Percentiles rank a stretch among this genome's conserved stretches.
Conservation (phyloP, 2,888 invertebrate species). For the Chironomus riparius region DNA sequence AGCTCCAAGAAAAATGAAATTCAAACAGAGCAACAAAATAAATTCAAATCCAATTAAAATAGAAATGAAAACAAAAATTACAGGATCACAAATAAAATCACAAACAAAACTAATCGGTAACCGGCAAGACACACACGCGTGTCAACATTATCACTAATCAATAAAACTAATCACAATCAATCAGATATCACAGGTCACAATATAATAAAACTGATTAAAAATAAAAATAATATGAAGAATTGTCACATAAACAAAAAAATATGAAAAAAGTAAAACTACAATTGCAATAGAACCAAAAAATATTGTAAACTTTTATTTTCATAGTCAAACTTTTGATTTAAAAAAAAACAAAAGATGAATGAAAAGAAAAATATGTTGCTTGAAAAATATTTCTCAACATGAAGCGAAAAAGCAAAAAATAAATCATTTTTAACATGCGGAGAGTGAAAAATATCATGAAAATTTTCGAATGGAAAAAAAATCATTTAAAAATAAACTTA, state of each 20-base stretch:
- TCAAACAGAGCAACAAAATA: neutral
- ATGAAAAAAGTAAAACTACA: neutral
- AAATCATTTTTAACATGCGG: neutral
- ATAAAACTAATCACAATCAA: neutral
- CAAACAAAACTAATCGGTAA: neutral
- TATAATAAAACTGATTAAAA: neutral
- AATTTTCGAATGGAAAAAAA: neutral
- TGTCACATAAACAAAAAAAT: neutral
- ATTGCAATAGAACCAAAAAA: constrained; percentile 5
- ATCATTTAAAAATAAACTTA: too few species aligned
- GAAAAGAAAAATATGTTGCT: neutral
- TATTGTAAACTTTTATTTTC: neutral
- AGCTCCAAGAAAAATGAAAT: neutral
- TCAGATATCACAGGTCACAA: neutral
- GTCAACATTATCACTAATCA: neutral
- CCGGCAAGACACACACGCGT: neutral
- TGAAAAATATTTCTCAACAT: neutral
- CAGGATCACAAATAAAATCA: neutral
- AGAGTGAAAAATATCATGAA: neutral
- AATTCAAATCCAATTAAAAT: neutral
- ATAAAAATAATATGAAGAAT: too few species aligned
- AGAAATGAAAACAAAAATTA: neutral
- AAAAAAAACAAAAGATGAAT: neutral
- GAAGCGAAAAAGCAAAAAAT: too few species aligned
- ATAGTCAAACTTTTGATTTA: neutral